These are phyloP conservation scores for Aproaerema taeniolella DNA, from an alignment of 2,888 invertebrate genomes.

Conservation along the genomic window DNA sequence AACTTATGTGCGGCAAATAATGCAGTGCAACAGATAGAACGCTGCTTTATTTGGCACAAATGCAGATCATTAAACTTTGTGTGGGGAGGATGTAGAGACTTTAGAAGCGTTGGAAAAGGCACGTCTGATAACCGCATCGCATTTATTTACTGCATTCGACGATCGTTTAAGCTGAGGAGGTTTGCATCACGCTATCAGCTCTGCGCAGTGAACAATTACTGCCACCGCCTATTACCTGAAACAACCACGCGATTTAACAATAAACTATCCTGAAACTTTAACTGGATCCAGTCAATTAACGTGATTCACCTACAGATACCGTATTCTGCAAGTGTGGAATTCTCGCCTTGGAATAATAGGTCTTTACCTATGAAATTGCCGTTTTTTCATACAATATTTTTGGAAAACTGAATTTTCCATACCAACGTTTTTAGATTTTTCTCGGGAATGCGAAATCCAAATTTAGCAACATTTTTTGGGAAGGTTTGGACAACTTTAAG, in stretches of 20 bases:
- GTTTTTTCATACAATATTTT: too few species aligned
- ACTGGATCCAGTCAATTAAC: conserved; percentile 13
- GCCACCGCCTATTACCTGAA: conserved; percentile 40
- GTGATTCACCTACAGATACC: conserved; percentile 4
- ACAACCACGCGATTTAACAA: conserved; percentile 48
- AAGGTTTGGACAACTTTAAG: too few species aligned
- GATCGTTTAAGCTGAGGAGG: conserved; percentile 5
- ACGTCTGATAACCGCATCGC: conserved; percentile 10
- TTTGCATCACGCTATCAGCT: conserved; percentile 21
- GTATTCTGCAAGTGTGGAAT: neutral
- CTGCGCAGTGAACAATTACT: conserved; percentile 40
- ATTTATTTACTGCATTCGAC: conserved; percentile 5
- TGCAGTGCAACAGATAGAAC: neutral
- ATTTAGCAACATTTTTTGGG: too few species aligned
- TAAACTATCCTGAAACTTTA: conserved; percentile 30
- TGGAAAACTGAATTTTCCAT: too few species aligned
- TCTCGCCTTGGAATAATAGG: too few species aligned
- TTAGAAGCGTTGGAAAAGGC: neutral
- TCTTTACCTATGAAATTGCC: too few species aligned
- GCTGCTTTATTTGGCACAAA: neutral
- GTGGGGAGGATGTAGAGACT: neutral
- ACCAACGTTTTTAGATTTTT: too few species aligned
- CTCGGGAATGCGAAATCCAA: too few species aligned
- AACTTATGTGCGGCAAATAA: neutral
- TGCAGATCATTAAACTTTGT: conserved; percentile 6